A percentile compares a stretch with the other conserved stretches of the same genome.
These are phyloP conservation scores for Agrotis exclamationis DNA, from an alignment of 2,888 invertebrate species.

Conservation along the genomic window DNA sequence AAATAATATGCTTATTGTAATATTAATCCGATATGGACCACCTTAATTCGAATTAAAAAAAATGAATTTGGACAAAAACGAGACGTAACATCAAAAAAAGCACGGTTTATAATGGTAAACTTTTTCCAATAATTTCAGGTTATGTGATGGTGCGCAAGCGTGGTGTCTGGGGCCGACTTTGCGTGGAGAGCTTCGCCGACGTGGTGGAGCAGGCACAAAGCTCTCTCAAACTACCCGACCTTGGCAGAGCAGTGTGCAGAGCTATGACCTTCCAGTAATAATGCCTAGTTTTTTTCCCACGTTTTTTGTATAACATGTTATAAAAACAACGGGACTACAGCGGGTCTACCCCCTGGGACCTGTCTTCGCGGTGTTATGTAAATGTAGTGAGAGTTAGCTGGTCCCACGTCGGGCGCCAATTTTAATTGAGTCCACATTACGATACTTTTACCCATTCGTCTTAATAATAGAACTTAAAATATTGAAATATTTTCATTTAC, in stretches of 20 bases:
- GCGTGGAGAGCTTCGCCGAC: constrained; percentile 93
- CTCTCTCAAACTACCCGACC: constrained; percentile 92
- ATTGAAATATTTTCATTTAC: background rate
- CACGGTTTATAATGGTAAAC: too few species aligned
- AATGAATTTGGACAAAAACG: too few species aligned
- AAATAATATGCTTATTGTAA: too few species aligned
- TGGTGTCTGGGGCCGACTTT: constrained; percentile 95
- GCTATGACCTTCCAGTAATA: constrained; percentile 94
- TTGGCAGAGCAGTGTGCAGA: constrained; percentile 94
- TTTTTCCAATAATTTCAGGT: too few species aligned
- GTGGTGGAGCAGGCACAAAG: constrained; percentile 91
- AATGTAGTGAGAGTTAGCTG: background rate
- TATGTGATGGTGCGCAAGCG: constrained; percentile 94
- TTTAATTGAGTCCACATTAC: background rate
- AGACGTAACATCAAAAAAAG: too few species aligned
- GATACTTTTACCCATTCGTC: background rate
- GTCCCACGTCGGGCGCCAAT: constrained; percentile 40
- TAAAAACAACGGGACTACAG: background rate
- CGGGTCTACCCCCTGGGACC: too few species aligned
- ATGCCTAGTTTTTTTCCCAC: constrained; percentile 64
- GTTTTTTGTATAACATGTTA: background rate
- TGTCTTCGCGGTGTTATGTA: constrained; percentile 1
- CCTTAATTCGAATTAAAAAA: too few species aligned
- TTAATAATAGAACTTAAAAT: background rate
- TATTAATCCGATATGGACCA: too few species aligned